These are phyloP conservation scores for Aquatica leii DNA, from an alignment of 2,888 invertebrate genomes.

Conservation along the genomic window DNA sequence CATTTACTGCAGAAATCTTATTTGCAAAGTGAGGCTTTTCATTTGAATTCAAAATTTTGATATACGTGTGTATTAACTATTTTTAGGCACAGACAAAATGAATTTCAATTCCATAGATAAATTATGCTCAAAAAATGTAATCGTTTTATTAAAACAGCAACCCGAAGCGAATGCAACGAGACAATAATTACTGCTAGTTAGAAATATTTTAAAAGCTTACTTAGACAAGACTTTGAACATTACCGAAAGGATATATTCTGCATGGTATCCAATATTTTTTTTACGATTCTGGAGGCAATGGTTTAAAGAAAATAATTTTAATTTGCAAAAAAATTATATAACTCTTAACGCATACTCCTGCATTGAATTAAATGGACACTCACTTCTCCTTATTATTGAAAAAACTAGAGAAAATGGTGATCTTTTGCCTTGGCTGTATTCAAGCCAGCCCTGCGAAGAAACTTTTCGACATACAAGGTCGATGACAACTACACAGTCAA, in stretches of 20 bases:
- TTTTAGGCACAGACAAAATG: conserved; percentile 26
- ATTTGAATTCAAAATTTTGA: background rate
- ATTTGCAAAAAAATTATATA: conserved; percentile 18
- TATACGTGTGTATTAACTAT: background rate
- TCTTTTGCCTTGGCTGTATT: no score
- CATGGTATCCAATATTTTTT: conserved; percentile 23
- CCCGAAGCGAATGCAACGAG: background rate
- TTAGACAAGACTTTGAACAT: background rate
- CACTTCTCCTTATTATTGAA: no score
- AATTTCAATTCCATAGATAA: conserved; percentile 18
- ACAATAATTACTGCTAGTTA: background rate
- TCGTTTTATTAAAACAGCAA: background rate
- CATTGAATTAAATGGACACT: conserved; percentile 22
- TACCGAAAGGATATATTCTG: no score
- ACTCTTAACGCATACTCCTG: conserved; percentile 20
- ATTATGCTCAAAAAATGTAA: conserved; percentile 12
- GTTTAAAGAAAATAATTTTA: conserved; percentile 14
- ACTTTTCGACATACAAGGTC: no score
- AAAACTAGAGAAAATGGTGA: no score
- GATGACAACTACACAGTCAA: no score
- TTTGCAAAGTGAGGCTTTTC: no score
- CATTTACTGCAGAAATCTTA: no score
- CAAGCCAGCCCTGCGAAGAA: no score
- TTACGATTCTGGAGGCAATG: conserved; percentile 21
- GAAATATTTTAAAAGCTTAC: background rate